Evolutionary conservation across 1,140 invertebrate genomes (phyloP), one percentile per base, ranked within the genome.

Genomic region (Trachymyrmex cornetzi): DNA sequence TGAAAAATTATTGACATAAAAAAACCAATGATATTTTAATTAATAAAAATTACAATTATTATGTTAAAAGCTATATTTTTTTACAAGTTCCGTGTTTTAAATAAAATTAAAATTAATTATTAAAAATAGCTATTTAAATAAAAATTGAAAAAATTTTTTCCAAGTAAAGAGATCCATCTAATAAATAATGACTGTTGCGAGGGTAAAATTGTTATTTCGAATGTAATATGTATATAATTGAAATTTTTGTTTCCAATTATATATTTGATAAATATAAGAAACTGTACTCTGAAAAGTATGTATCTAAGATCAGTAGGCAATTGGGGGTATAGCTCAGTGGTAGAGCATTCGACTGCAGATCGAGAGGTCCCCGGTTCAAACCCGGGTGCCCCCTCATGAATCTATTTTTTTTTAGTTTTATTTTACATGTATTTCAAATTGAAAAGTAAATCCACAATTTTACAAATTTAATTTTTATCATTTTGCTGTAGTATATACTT

Each of bases 351-450:
- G 96, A 98, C 97, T 98, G 97, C 97, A 98, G 97, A 98, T 98
- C 97, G 97, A 98, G 97, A 98, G 97, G 97, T 98, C 97, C 97
- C 97, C 96, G 97, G 97, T 98, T 98, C 97, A 98, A 98, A 97
- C 97, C 97, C 97, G 97, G 97, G 97, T 98, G 97, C 97, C 97
- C 97, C 97, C 97, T 98, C 82, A 77, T 34, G 61, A 90, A 34
- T 34, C 30, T 86, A 92, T 91, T 93, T 93, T 92, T 92, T 87
- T 90, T 57, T 16, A 38, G 38, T 44, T 44, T 11, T 2, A 11
- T 44, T 9, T 44, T 44, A 44, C 9, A 44, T 38, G 7, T 38
- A 38, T 38, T 38, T 44, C 38, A 44, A 44, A 44, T 44, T 44
- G 11, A 44, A 44, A 44, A 44, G 0, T 44, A 11, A 44, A 44